Evolutionary conservation across 2,113 vertebrate genomes (phyloP).

Genomic region (Campylorhamphus procurvoides): DNA sequence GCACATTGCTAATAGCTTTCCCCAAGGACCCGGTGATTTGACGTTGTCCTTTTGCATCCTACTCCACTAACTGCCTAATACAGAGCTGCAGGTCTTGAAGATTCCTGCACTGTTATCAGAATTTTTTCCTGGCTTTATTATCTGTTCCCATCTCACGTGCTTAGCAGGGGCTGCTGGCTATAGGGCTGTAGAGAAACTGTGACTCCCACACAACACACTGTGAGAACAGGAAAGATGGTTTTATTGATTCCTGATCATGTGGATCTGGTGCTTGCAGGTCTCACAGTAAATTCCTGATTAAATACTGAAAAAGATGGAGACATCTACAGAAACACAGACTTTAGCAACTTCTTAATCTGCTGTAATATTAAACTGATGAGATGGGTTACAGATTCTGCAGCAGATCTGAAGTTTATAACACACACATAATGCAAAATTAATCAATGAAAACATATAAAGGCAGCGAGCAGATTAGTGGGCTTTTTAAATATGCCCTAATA

Average conservation of each 20-base stretch:
- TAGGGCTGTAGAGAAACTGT: background rate
- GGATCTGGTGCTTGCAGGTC: background rate
- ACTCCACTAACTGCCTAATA: background rate
- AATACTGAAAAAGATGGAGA: background rate
- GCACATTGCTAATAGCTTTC: background rate
- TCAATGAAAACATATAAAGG: background rate
- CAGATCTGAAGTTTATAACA: background rate
- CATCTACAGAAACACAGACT: background rate
- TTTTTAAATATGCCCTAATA: background rate
- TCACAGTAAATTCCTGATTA: background rate
- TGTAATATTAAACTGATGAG: background rate
- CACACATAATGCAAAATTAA: background rate
- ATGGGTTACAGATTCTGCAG: background rate
- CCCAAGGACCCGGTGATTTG: background rate
- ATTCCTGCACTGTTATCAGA: background rate
- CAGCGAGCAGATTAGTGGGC: background rate
- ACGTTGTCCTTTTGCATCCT: background rate
- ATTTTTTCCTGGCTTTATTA: background rate
- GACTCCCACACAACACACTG: accelerated
- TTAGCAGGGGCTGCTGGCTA: background rate
- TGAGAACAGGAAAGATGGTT: background rate
- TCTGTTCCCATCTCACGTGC: accelerated
- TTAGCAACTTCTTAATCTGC: background rate
- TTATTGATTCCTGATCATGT: background rate
- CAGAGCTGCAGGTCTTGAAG: background rate